Evolutionary conservation across 1,140 invertebrate genomes (phyloP).

Genomic region (Mya arenaria): DNA sequence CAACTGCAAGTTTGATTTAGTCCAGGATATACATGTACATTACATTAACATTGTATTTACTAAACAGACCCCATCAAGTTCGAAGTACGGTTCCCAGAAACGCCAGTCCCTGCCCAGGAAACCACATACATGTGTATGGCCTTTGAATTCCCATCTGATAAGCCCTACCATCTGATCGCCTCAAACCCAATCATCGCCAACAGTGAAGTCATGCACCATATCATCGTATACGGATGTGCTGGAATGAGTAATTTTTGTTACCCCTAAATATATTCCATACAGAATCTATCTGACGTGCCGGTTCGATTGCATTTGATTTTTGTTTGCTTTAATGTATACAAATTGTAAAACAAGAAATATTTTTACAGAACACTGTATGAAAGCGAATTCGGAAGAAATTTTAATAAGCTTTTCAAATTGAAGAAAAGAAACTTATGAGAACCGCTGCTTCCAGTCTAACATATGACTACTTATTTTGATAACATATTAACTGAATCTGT

Average conservation of each 20-base stretch:
- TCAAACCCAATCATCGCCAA: slow-evolving; percentile 61
- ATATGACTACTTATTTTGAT: too few relatives aligned
- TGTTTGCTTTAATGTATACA: not conserved
- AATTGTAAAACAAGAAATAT: not conserved
- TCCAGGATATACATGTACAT: too few relatives aligned
- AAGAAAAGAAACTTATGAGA: too few relatives aligned
- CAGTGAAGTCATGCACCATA: slow-evolving; percentile 66
- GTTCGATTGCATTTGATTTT: not conserved
- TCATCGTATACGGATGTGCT: slow-evolving; percentile 62
- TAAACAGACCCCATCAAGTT: not conserved
- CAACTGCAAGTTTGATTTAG: too few relatives aligned
- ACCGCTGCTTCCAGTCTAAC: too few relatives aligned
- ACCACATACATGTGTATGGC: slow-evolving; percentile 61
- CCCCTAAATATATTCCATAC: too few relatives aligned
- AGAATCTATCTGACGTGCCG: not conserved
- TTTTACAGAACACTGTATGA: not conserved
- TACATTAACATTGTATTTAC: too few relatives aligned
- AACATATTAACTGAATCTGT: too few relatives aligned
- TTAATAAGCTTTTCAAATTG: not conserved
- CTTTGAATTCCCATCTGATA: slow-evolving; percentile 44
- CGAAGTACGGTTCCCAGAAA: not conserved
- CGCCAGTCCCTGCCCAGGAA: slow-evolving; percentile 15
- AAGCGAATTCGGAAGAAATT: not conserved
- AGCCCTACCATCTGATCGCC: slow-evolving; percentile 61
- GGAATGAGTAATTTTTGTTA: slow-evolving; percentile 24